Evolutionary conservation across 2,113 vertebrate genomes (phyloP).

Genomic region (Silurus asotus): DNA sequence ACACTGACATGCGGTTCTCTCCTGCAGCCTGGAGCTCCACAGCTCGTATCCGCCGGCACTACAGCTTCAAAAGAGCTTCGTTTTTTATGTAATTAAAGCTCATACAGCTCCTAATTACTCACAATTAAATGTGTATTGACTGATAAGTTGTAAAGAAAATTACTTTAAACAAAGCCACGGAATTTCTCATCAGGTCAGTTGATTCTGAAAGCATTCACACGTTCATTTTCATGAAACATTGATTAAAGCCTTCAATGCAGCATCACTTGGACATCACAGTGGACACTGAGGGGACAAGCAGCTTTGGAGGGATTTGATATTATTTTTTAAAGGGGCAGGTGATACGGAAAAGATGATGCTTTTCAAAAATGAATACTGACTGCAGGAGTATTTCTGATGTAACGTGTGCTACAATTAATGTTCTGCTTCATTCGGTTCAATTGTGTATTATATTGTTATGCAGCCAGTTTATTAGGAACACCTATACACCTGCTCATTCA

Average conservation of each 20-base stretch:
- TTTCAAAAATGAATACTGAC: neutral
- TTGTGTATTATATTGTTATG: neutral
- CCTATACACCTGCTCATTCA: neutral
- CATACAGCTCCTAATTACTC: neutral
- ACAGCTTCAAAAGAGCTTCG: neutral
- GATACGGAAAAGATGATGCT: neutral
- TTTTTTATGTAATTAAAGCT: neutral
- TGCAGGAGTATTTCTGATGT: neutral
- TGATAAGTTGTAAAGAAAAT: neutral
- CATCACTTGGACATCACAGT: neutral
- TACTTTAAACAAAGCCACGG: neutral
- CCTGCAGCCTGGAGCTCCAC: neutral
- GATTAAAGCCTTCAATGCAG: neutral
- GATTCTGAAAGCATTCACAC: neutral
- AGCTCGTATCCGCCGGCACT: neutral
- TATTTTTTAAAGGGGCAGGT: neutral
- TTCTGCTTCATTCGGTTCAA: neutral
- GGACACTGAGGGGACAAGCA: neutral
- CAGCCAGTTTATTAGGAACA: neutral
- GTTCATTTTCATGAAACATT: neutral
- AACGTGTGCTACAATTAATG: too few species aligned
- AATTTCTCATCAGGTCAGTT: neutral
- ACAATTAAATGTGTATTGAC: neutral
- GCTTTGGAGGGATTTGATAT: neutral
- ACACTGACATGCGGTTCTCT: constrained; percentile 55